These are phyloP conservation scores for Apodemus agrarius DNA, from an alignment of 2,797 vertebrate genomes.

Conservation along the genomic window DNA sequence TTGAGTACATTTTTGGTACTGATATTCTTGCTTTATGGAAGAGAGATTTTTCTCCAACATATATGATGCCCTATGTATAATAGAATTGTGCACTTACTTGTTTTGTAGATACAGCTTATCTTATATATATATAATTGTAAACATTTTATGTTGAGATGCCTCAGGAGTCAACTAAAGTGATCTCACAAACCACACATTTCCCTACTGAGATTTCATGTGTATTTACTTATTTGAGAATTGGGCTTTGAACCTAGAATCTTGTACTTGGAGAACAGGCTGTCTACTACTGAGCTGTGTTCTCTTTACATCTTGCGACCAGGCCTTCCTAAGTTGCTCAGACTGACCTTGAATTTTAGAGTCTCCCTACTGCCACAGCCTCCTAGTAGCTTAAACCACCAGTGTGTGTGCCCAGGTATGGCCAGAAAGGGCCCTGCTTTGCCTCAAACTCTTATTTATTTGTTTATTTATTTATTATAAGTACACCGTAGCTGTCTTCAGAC, in stretches of 20 bases:
- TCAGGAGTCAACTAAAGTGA: not conserved
- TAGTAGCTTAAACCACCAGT: not conserved
- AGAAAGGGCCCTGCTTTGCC: not conserved
- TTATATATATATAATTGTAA: not conserved
- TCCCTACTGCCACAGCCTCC: not conserved
- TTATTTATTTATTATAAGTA: too few relatives aligned
- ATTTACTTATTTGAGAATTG: not conserved
- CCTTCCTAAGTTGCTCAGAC: not conserved
- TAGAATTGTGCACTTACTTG: not conserved
- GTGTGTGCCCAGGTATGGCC: not conserved
- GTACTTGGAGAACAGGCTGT: not conserved
- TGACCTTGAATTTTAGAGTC: not conserved
- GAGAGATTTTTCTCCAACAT: not conserved
- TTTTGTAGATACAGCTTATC: constrained; percentile 8
- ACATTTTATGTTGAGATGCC: not conserved
- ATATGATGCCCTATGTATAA: not conserved
- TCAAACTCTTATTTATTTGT: not conserved
- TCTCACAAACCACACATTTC: not conserved
- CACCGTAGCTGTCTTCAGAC: too few relatives aligned
- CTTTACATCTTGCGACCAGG: not conserved
- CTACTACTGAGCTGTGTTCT: not conserved
- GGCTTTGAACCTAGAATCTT: not conserved
- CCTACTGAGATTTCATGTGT: not conserved
- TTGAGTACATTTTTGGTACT: not conserved
- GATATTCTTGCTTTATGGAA: not conserved